phyloP scores from a whole-genome alignment of 2,888 invertebrate species.

The Pheosia gnoma region DNA sequence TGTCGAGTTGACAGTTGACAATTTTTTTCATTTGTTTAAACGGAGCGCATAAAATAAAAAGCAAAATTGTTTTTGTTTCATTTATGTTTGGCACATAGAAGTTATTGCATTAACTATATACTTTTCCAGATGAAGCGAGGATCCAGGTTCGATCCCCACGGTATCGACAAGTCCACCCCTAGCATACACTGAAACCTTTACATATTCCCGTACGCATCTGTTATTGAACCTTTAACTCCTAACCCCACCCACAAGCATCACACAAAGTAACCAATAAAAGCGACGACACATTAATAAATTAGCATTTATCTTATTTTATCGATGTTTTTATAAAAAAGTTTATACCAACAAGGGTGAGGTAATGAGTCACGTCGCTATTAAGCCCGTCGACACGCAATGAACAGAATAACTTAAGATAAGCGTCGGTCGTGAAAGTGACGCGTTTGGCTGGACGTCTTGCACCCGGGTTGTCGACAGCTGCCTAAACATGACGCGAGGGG shows the following conservation, averaged over 20 bases:
- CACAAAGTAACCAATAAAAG: neutral
- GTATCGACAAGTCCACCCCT: no score
- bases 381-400: neutral
- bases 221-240: no score
- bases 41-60: no score
- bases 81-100: no score
- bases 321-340: constrained; percentile 28
- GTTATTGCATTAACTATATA: no score
- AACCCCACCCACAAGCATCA: neutral
- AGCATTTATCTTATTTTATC: constrained; percentile 15
- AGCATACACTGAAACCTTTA: no score
- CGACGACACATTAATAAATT: neutral
- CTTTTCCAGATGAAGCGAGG: no score
- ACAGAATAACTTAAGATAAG: constrained; percentile 21
- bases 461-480: constrained; percentile 43
- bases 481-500: constrained; percentile 44
- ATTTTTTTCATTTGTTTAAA: no score
- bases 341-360: constrained; percentile 13
- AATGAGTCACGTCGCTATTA: constrained; percentile 18
- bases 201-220: no score
- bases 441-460: constrained; percentile 29
- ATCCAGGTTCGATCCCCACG: no score
- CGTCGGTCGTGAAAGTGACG: constrained; percentile 12
- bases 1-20: no score
- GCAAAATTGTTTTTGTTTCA: no score